Conservation (phyloP, 2,113 vertebrate species). For the Atractosteus spatula region DNA sequence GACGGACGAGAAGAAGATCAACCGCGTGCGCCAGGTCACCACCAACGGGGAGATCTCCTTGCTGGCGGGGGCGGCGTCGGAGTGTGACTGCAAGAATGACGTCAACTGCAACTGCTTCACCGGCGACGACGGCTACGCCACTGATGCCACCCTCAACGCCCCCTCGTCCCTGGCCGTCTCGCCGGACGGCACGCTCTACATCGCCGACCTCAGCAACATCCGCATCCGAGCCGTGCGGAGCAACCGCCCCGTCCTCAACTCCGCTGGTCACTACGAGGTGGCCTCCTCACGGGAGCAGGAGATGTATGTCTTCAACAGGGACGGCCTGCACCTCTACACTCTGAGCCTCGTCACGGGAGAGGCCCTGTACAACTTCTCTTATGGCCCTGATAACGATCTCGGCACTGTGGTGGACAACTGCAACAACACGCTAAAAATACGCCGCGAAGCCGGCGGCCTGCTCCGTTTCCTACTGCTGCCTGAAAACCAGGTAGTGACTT, state of each 20-base stretch:
- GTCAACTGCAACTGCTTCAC: constrained; percentile 98
- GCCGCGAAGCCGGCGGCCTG: constrained; percentile 77
- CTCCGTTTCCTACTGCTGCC: constrained; percentile 89
- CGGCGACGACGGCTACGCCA: constrained; percentile 93
- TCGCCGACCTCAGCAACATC: constrained; percentile 96
- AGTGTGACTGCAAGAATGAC: constrained; percentile 98
- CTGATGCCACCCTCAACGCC: constrained; percentile 91
- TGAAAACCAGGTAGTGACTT: constrained; percentile 90
- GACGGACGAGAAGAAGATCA: constrained; percentile 98
- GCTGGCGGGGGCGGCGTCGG: constrained; percentile 87
- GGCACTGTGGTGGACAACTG: constrained; percentile 83
- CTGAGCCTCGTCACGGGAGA: constrained; percentile 92
- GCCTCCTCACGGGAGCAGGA: constrained; percentile 94
- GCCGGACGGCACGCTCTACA: constrained; percentile 91
- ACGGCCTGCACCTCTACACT: constrained; percentile 92
- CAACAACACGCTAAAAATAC: constrained; percentile 88
- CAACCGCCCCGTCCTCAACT: constrained; percentile 79
- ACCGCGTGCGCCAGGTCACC: constrained; percentile 90
- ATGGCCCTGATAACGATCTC: constrained; percentile 79
- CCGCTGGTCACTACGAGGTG: constrained; percentile 85
- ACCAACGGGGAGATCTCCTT: constrained; percentile 96
- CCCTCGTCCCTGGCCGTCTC: constrained; percentile 92
- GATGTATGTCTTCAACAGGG: constrained; percentile 89
- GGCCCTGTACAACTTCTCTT: constrained; percentile 93
- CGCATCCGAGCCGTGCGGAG: constrained; percentile 90